These are phyloP conservation scores for Hyposmocoma kahamanoa DNA, from an alignment of 1,140 invertebrate species.

Conservation along the genomic window DNA sequence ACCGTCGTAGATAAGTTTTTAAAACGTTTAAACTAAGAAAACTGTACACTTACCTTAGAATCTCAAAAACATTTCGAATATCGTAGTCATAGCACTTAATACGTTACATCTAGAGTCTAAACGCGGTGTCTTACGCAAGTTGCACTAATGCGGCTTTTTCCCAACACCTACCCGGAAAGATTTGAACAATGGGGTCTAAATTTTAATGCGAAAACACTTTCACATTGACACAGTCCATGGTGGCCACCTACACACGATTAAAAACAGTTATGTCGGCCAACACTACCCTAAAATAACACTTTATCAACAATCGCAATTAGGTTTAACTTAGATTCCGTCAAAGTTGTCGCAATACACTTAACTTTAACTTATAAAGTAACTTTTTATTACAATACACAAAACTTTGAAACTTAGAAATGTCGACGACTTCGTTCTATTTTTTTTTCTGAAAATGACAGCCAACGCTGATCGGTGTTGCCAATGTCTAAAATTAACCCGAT, in stretches of 20 bases:
- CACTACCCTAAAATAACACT: background rate
- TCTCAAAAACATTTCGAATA: no score
- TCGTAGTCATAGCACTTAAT: no score
- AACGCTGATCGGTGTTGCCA: background rate
- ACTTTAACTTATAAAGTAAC: background rate
- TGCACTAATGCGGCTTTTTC: slow-evolving; percentile 40
- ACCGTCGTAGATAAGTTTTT: no score
- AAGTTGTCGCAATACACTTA: background rate
- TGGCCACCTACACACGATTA: slow-evolving; percentile 69
- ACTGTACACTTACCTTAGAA: no score
- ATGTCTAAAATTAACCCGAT: background rate
- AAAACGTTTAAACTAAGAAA: no score
- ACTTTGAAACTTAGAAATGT: background rate
- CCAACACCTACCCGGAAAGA: slow-evolving; percentile 55
- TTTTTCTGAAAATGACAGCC: background rate
- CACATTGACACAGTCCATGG: slow-evolving; percentile 56
- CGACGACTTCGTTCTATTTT: slow-evolving; percentile 4
- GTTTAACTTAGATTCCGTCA: background rate
- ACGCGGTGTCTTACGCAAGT: slow-evolving; percentile 37
- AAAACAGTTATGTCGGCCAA: slow-evolving; percentile 48
- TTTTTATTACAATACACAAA: background rate
- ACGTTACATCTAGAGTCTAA: no score
- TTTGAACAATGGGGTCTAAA: slow-evolving; percentile 67
- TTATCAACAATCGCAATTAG: background rate
- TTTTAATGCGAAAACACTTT: slow-evolving; percentile 72